Conservation (phyloP, 1,140 invertebrate species). For the Phymastichus coffea region DNA sequence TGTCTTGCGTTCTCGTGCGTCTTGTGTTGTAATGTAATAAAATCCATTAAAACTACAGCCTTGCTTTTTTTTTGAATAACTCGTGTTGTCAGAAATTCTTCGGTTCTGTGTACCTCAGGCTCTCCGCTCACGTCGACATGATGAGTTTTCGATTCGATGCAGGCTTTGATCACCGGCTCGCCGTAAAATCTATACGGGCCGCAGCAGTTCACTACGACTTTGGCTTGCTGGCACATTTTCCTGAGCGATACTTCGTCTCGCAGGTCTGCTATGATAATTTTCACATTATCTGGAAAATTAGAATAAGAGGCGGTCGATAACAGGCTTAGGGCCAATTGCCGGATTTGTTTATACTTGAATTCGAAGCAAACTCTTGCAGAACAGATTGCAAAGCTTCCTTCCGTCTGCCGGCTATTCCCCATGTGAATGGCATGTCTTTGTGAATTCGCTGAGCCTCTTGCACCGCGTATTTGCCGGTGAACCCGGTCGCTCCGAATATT, state of each 20-base stretch:
- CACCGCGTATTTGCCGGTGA: conserved; percentile 76
- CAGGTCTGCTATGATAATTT: conserved; percentile 75
- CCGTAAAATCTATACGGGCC: conserved; percentile 87
- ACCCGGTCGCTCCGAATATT: conserved; percentile 81
- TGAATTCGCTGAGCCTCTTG: conserved; percentile 61
- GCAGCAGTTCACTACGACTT: conserved; percentile 79
- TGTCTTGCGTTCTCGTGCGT: too few species aligned
- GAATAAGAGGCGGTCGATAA: too few species aligned
- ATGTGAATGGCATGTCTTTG: conserved; percentile 59
- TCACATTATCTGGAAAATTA: conserved; percentile 50
- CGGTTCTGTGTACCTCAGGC: conserved; percentile 70
- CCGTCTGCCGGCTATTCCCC: conserved; percentile 72
- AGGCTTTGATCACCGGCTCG: conserved; percentile 84
- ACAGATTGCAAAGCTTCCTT: conserved; percentile 69
- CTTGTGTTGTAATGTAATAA: too few species aligned
- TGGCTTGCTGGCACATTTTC: conserved; percentile 73
- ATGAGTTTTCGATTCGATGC: conserved; percentile 75
- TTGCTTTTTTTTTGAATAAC: too few species aligned
- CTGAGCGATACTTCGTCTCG: conserved; percentile 66
- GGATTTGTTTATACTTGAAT: conserved; percentile 45
- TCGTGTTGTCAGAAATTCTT: too few species aligned
- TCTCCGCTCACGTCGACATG: conserved; percentile 92
- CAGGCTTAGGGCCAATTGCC: not conserved
- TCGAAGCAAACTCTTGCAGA: conserved; percentile 61
- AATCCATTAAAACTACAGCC: not conserved